Evolutionary conservation across 2,888 invertebrate genomes (phyloP), one percentile per base, ranked within the genome.

Genomic region (Spicauda simplicius): DNA sequence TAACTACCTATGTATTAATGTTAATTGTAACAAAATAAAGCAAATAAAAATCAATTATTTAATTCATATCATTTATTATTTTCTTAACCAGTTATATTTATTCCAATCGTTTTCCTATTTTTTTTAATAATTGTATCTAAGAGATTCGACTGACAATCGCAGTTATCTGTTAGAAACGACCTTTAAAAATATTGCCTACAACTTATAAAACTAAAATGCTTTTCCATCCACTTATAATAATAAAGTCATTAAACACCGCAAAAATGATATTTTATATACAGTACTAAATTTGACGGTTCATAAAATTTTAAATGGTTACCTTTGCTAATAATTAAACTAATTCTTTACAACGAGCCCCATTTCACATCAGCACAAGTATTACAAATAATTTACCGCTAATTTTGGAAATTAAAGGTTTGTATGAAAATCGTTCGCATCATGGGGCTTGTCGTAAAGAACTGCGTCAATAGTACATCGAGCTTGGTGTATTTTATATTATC

Each of bases 171-270:
- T 91, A 91, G 87, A 91, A 87, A 90, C 88, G 88, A 91, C 86
- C 82, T 80, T 90, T 90, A 88, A 84, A 90, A 90, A 90, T 91
- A 92, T 92, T 90, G 87, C 90, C 93, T 92, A 92, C 86, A 90
- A 91, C 91, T 90, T 92, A 91, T 85, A 87, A 86, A 93, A 91
- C 92, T 92, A 93, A 92, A 92, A 93, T 91, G 92, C 92, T 87
- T 90, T 90, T 90, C 79, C 88, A 85, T 90, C 79, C 88, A 86
- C 91, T 91, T 91, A 91, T 74, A 85, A 83, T 79, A 76, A 78
- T 85, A 86, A 86, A 84, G 81, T 89, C 83, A 86, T 84, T 87
- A 86, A 91, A 91, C 88, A 87, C 89, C 87, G 89, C 87, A 91
- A 90, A 86, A 91, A 89, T 86, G 78, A 91, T 90, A 88, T 86